Base-by-base conservation (phyloP, 2,888 invertebrate genomes). In the Philaethria dido region DNA sequence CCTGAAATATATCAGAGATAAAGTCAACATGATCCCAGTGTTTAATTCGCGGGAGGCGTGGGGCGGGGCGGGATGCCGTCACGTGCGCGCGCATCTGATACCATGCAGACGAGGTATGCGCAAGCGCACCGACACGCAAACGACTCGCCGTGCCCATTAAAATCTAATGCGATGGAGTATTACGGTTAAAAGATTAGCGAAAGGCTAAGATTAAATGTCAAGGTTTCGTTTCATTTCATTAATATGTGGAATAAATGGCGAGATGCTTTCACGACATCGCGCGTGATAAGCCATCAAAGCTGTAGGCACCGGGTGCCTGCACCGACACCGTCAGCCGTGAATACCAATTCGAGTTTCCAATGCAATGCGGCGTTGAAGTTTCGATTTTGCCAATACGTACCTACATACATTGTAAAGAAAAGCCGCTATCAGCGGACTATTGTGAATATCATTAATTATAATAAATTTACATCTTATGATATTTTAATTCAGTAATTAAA, bases 21-120 rank as follows among this genome's bases (percentile, higher is more conserved):
- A 68, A 59, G 60, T 66, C 55, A 61, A 64, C 65, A 68, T 67
- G 65, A 69, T 70, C 64, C 57, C 61, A 71, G 72, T 74, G 77
- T 73, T 71, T 72, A 69, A 74, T 75, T 78, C 78, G 25, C 29
- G 59, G 22, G 67, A 67, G 62, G 72, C 63, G 69, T 65, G 66
- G 66, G 71, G 68, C 71, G 72, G 75, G 71, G 66, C 72, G 75
- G 68, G 74, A 86, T 88, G 80, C 87, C 88, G 80, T 87, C 90
- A 91, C 89, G 90, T 87, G 85, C 84, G 77, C 78, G 81, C 80
- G 80, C 80, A 88, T 89, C 87, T 75, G 88, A 89, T 87, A 87
- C 73, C 69, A 68, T 68, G 72, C 72, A 75, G 76, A 70, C 74
- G 78, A 70, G 75, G 76, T 61, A 70, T 62, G 75, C 77, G 73